These are phyloP conservation scores for Orthonychiurus folsomi DNA, from an alignment of 2,888 invertebrate species.

Conservation along the genomic window DNA sequence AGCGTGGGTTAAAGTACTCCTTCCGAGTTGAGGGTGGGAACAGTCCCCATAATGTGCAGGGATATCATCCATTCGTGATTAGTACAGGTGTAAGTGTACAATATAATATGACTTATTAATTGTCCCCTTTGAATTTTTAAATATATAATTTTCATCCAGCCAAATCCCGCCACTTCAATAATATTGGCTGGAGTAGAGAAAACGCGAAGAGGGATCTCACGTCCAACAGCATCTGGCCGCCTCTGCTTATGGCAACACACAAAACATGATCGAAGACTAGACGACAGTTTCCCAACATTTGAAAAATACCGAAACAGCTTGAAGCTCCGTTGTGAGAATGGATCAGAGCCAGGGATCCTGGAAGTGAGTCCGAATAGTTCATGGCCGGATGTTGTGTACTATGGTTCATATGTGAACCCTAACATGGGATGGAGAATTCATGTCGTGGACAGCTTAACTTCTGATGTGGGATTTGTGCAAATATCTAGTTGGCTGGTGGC, in stretches of 20 bases:
- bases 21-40: constrained; percentile 75
- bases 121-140: neutral
- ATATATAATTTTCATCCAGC: constrained; percentile 14
- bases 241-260: constrained; percentile 63
- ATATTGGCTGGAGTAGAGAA: constrained; percentile 71
- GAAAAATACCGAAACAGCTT: constrained; percentile 75
- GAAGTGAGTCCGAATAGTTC: constrained; percentile 76
- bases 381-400: constrained; percentile 87
- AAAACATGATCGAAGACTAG: constrained; percentile 62
- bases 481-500: too few relatives aligned
- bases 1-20: constrained; percentile 73
- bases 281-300: constrained; percentile 68
- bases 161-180: constrained; percentile 7
- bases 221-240: constrained; percentile 72
- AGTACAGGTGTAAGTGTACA: constrained; percentile 61
- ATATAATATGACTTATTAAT: constrained; percentile 8
- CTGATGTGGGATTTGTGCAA: too few relatives aligned
- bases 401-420: constrained; percentile 83
- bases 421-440: constrained; percentile 94
- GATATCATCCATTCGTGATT: constrained; percentile 82
- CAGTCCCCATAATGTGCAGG: constrained; percentile 73
- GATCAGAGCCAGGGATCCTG: constrained; percentile 62
- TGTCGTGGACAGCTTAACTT: constrained; percentile 68
- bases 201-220: constrained; percentile 69
- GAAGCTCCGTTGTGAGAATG: constrained; percentile 57